A percentile compares a stretch with the other conserved stretches of the same genome.
Evolutionary conservation across 2,797 vertebrate species (phyloP).

Genomic region (Gallirallus australis): DNA sequence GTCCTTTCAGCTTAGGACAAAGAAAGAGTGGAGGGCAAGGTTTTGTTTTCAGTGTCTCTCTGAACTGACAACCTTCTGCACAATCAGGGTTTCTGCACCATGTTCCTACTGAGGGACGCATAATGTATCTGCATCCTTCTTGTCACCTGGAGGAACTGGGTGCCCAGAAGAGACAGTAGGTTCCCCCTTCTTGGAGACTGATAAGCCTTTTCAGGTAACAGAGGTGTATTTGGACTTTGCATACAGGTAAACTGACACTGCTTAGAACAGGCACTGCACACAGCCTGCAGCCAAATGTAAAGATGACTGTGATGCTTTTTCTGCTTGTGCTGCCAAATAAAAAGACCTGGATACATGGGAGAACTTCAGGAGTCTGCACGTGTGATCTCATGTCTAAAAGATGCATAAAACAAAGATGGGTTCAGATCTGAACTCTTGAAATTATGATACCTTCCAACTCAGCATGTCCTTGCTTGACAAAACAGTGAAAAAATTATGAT

Average conservation of each 20-base stretch:
- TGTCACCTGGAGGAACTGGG: background rate
- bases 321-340: background rate
- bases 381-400: background rate
- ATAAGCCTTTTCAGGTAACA: background rate
- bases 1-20: background rate
- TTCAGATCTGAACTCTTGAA: conserved; percentile 52
- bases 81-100: background rate
- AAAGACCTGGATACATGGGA: background rate
- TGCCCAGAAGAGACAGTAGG: background rate
- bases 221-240: background rate
- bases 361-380: background rate
- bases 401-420: background rate
- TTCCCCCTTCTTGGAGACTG: background rate
- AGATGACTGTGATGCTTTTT: background rate
- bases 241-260: background rate
- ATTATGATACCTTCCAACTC: conserved; percentile 28
- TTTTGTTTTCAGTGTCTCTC: background rate
- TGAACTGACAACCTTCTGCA: background rate
- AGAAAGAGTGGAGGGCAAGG: background rate
- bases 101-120: background rate
- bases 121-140: background rate
- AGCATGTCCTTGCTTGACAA: conserved; percentile 34
- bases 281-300: background rate
- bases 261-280: background rate
- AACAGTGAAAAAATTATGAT: conserved; percentile 34